phyloP scores from a whole-genome alignment of 2,888 invertebrate genomes.

The Anarsia innoxiella region DNA sequence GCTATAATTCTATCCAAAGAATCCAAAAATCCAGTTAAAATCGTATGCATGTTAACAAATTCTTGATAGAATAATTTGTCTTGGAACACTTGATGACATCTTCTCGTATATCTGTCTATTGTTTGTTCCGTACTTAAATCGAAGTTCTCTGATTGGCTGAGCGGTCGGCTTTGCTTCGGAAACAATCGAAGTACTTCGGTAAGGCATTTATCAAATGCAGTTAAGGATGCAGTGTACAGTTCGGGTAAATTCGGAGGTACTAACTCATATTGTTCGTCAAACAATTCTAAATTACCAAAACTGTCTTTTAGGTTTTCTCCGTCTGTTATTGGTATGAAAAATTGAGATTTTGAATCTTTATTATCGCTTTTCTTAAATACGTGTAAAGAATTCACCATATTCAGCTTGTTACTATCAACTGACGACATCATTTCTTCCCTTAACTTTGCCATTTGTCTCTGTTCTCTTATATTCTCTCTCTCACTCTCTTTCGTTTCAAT shows the following conservation, averaged over 20 bases:
- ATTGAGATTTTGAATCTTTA: constrained; percentile 65
- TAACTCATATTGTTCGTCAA: constrained; percentile 54
- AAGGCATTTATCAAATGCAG: constrained; percentile 51
- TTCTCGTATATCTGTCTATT: constrained; percentile 60
- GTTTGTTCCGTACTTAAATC: constrained; percentile 57
- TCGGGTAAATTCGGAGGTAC: constrained; percentile 50
- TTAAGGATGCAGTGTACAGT: constrained; percentile 42
- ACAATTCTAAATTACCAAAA: constrained; percentile 55
- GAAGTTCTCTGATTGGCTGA: constrained; percentile 68
- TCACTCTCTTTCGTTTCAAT: constrained; percentile 55
- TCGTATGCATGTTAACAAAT: constrained; percentile 51
- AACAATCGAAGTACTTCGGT: constrained; percentile 54
- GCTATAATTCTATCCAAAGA: constrained; percentile 40
- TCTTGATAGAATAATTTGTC: constrained; percentile 67
- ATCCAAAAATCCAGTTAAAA: constrained; percentile 48
- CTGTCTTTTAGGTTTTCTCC: constrained; percentile 43
- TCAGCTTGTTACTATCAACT: constrained; percentile 60
- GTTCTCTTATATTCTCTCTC: constrained; percentile 42
- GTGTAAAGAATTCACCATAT: constrained; percentile 53
- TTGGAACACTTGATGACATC: constrained; percentile 69
- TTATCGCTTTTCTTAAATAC: constrained; percentile 62
- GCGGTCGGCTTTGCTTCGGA: constrained; percentile 62
- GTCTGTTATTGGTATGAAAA: constrained; percentile 62
- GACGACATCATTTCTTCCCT: constrained; percentile 54
- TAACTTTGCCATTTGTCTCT: constrained; percentile 35